Evolutionary conservation across 2,888 invertebrate genomes (phyloP).

Genomic region (Linnaemya vulpina): DNA sequence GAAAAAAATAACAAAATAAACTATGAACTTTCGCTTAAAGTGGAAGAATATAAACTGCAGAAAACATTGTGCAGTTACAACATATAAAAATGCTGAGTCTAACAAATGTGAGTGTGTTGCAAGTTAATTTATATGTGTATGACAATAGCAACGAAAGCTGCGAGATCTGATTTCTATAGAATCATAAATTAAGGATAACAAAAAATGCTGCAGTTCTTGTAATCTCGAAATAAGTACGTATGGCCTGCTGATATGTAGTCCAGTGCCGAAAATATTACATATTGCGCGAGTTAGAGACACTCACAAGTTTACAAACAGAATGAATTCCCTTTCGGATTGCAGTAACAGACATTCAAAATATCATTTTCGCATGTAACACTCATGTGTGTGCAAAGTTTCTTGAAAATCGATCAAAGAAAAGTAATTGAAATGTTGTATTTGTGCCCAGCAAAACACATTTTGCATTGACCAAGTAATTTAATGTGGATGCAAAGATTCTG

Average conservation of each 20-base stretch:
- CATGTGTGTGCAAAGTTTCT: no score
- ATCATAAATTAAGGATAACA: not conserved
- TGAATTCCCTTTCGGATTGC: no score
- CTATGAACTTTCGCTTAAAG: slow-evolving; percentile 38
- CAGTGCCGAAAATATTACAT: not conserved
- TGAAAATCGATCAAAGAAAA: no score
- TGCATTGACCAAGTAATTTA: no score
- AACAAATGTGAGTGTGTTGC: slow-evolving; percentile 17
- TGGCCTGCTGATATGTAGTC: not conserved
- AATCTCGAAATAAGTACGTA: not conserved
- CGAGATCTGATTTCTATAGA: slow-evolving; percentile 40
- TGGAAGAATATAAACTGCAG: slow-evolving; percentile 36
- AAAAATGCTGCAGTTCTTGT: no score
- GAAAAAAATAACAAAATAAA: slow-evolving; percentile 55
- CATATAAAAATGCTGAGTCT: slow-evolving; percentile 25
- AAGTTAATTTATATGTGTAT: slow-evolving; percentile 35
- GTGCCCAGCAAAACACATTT: no score
- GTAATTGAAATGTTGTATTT: no score
- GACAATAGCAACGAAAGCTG: slow-evolving; percentile 46
- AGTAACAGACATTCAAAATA: no score
- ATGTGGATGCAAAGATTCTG: no score
- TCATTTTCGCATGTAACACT: no score
- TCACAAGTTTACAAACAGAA: no score
- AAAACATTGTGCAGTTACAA: slow-evolving; percentile 50
- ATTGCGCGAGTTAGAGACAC: no score